A percentile compares a stretch with the other conserved stretches of the same genome.
These are phyloP conservation scores for Phalacrocorax pelagicus DNA, from an alignment of 2,113 vertebrate genomes.

Conservation along the genomic window DNA sequence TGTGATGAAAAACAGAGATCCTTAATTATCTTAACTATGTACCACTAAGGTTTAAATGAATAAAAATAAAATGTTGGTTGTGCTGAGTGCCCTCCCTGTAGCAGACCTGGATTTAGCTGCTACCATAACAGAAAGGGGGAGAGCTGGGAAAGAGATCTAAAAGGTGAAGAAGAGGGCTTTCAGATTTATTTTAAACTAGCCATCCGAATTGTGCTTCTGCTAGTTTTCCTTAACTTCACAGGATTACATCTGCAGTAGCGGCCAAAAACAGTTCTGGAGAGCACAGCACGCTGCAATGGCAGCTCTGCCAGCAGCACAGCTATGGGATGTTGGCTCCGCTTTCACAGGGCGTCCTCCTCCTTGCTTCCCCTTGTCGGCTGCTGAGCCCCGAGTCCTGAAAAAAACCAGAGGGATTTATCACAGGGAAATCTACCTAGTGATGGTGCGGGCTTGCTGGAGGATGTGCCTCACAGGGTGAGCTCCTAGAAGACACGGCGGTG, in stretches of 20 bases:
- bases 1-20: constrained; percentile 22
- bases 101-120: not conserved
- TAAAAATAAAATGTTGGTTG: not conserved
- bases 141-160: not conserved
- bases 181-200: not conserved
- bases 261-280: constrained; percentile 42
- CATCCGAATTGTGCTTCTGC: not conserved
- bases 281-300: not conserved
- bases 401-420: too few species aligned
- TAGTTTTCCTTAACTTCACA: constrained; percentile 13
- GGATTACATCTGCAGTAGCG: not conserved
- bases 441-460: not conserved
- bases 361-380: not conserved
- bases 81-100: not conserved
- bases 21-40: not conserved
- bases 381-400: not conserved
- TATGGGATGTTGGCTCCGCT: not conserved
- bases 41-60: not conserved
- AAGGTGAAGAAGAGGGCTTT: not conserved
- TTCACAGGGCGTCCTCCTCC: not conserved
- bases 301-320: not conserved
- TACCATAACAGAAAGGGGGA: not conserved
- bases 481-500: rapidly evolving
- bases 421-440: not conserved
- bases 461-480: not conserved